phyloP scores from a whole-genome alignment of 2,797 vertebrate species.

The Pipistrellus kuhlii region DNA sequence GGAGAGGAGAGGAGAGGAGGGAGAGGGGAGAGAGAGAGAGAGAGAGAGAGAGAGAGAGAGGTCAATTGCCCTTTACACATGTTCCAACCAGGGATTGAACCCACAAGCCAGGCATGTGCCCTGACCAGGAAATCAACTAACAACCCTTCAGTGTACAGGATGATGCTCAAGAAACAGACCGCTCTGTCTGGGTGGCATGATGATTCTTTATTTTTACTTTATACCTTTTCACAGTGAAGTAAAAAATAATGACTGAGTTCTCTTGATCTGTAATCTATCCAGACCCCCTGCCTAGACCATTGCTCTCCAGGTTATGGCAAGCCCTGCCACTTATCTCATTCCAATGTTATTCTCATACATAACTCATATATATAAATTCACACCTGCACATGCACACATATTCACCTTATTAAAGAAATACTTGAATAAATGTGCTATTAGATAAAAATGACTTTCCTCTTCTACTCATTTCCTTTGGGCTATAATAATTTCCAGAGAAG shows the following conservation, averaged over 20 bases:
- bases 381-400: no score
- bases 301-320: background rate
- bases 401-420: background rate
- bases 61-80: no score
- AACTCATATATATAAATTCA: background rate
- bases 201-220: slow-evolving; percentile 15
- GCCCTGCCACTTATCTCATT: background rate
- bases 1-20: no score
- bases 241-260: background rate
- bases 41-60: no score
- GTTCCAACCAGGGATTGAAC: no score
- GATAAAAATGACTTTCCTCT: slow-evolving; percentile 45
- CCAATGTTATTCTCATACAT: background rate
- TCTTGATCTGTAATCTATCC: background rate
- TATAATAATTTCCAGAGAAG: slow-evolving; percentile 56
- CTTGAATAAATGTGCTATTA: slow-evolving; percentile 36
- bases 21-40: no score
- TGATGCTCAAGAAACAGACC: no score
- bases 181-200: background rate
- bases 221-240: background rate
- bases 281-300: background rate
- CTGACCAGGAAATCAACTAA: no score
- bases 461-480: slow-evolving; percentile 22
- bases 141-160: no score
- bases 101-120: no score